A percentile compares a stretch with the other conserved stretches of the same genome.
These are phyloP conservation scores for Ophiothrix spiculata DNA, from an alignment of 35 echinoderm and acorn worm species.

Conservation along the genomic window DNA sequence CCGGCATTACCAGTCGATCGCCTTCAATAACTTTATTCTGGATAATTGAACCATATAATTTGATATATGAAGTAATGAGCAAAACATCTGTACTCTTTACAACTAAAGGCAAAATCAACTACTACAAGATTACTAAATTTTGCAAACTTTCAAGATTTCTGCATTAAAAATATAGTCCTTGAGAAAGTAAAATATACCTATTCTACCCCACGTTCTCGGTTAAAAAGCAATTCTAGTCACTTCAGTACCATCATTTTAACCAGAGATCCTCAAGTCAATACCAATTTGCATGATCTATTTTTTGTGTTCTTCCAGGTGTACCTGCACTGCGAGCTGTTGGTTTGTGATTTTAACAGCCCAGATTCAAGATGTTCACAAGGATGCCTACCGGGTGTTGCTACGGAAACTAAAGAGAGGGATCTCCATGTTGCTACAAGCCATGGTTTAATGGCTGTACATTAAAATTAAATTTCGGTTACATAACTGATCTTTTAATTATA, in stretches of 20 bases:
- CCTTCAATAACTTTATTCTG: no score
- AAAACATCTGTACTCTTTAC: not conserved
- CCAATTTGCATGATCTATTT: not conserved
- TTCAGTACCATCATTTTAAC: not conserved
- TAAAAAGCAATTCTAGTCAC: not conserved
- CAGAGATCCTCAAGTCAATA: not conserved
- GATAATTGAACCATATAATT: no score
- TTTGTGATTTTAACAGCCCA: not conserved
- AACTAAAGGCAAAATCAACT: not conserved
- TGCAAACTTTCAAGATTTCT: not conserved
- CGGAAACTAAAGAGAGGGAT: not conserved
- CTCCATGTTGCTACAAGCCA: not conserved
- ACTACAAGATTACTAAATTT: not conserved
- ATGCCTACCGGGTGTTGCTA: not conserved
- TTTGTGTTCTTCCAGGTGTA: not conserved
- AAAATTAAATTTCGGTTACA: no score
- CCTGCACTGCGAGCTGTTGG: not conserved
- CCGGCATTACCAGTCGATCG: not conserved
- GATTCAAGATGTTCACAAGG: not conserved
- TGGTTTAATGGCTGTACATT: not conserved
- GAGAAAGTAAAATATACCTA: not conserved
- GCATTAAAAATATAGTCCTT: not conserved
- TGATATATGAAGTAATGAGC: no score
- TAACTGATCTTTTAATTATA: no score
- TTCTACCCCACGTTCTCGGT: not conserved